Conservation (phyloP, 1,140 invertebrate species). For the Hypothenemus hampei region DNA sequence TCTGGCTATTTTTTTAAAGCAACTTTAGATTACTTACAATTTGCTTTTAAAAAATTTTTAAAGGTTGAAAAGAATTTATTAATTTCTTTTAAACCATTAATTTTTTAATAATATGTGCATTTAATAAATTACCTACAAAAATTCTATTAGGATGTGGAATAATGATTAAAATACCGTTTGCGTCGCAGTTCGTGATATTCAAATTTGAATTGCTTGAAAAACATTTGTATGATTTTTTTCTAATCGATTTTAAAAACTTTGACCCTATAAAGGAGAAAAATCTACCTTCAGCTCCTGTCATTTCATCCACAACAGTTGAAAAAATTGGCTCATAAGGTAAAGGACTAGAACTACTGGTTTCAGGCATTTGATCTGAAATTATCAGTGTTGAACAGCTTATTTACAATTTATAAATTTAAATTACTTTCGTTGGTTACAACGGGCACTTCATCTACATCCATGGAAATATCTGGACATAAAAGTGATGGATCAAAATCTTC, state of each 20-base stretch:
- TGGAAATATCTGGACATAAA: conserved; percentile 37
- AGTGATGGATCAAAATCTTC: conserved; percentile 38
- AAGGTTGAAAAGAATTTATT: too few species aligned
- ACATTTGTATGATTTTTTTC: too few species aligned
- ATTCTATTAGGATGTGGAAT: too few species aligned
- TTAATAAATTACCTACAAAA: too few species aligned
- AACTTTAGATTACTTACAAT: too few species aligned
- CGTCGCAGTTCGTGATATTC: neutral
- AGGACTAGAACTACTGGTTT: conserved; percentile 24
- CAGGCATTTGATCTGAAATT: conserved; percentile 1
- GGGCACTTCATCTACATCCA: conserved; percentile 37
- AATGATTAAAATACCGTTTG: too few species aligned
- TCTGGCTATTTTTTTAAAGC: too few species aligned
- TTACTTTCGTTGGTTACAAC: conserved; percentile 32
- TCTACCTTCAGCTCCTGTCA: conserved; percentile 39
- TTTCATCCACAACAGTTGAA: conserved; percentile 37
- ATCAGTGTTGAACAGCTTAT: neutral
- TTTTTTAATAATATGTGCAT: too few species aligned
- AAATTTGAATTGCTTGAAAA: neutral
- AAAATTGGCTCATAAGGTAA: conserved; percentile 34
- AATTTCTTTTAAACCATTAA: too few species aligned
- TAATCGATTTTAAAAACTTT: too few species aligned
- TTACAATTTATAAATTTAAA: neutral
- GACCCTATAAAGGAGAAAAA: neutral
- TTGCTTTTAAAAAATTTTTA: too few species aligned